Conservation (phyloP, 2,888 invertebrate species). For the Incurvaria masculella region DNA sequence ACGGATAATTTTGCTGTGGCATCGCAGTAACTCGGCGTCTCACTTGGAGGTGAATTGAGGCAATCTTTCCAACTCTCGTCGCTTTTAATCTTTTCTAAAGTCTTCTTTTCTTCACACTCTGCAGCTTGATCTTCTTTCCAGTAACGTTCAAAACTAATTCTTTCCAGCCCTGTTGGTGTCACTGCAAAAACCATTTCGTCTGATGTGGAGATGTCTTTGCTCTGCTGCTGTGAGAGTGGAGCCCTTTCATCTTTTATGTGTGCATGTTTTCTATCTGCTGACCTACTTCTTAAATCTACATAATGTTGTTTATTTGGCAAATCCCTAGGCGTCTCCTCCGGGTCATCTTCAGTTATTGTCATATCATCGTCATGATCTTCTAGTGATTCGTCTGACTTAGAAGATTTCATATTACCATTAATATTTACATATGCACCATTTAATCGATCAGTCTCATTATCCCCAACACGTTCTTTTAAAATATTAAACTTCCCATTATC, state of each 20-base stretch:
- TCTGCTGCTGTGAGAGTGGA: conserved; percentile 43
- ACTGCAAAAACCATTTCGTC: conserved; percentile 56
- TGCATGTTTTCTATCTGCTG: conserved; percentile 26
- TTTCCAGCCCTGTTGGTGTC: conserved; percentile 48
- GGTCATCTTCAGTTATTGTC: conserved; percentile 50
- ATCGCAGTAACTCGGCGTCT: conserved; percentile 31
- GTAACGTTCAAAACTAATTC: conserved; percentile 50
- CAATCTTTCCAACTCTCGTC: conserved; percentile 49
- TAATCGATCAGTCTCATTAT: conserved; percentile 21
- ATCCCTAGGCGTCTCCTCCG: conserved; percentile 37
- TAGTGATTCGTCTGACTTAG: conserved; percentile 44
- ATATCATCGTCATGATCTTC: conserved; percentile 47
- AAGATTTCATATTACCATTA: conserved; percentile 24
- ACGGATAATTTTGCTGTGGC: conserved; percentile 32
- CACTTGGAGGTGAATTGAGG: conserved; percentile 34
- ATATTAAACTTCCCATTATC: conserved; percentile 18
- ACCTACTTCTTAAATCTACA: conserved; percentile 28
- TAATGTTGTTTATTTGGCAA: conserved; percentile 21
- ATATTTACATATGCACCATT: conserved; percentile 30
- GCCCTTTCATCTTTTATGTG: conserved; percentile 22
- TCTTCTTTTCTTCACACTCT: conserved; percentile 19
- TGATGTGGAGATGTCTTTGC: conserved; percentile 50
- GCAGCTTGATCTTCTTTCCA: conserved; percentile 34
- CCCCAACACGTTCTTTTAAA: conserved; percentile 13
- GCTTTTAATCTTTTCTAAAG: conserved; percentile 33